Evolutionary conservation across 2,888 invertebrate genomes (phyloP).

Genomic region (Eristalis tenax): DNA sequence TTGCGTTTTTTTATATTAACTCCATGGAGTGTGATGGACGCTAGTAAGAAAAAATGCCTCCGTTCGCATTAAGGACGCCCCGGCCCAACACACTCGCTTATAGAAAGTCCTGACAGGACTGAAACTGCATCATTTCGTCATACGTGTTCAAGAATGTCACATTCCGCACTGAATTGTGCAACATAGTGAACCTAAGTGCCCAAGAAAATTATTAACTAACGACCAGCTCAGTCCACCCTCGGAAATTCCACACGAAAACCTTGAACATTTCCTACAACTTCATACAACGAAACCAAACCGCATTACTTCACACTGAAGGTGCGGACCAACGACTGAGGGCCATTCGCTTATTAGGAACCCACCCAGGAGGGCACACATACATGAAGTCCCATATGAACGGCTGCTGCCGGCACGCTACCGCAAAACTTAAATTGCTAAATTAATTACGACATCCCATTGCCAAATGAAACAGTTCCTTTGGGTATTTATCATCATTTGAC

Average conservation of each 20-base stretch:
- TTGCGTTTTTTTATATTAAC: no score
- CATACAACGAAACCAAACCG: not conserved
- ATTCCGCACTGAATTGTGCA: no score
- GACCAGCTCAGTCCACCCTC: no score
- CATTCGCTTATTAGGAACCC: not conserved
- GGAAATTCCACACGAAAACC: not conserved
- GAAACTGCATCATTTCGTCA: no score
- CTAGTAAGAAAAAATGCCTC: no score
- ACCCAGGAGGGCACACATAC: not conserved
- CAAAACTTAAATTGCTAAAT: slow-evolving; percentile 53
- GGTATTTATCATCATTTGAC: slow-evolving; percentile 60
- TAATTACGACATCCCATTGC: slow-evolving; percentile 54
- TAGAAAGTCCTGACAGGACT: no score
- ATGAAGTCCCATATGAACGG: not conserved
- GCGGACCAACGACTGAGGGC: not conserved
- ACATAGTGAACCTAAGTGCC: no score
- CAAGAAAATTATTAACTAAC: no score
- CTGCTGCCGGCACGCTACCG: not conserved
- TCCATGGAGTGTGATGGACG: no score
- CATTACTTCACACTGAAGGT: slow-evolving; percentile 11
- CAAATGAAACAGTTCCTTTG: slow-evolving; percentile 50
- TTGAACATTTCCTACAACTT: not conserved
- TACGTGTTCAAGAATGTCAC: no score
- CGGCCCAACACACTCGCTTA: no score
- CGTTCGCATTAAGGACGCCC: no score